Evolutionary conservation across 2,888 invertebrate species (phyloP), one percentile per base, ranked within the genome.

Genomic region (Toxonevra muliebris): DNA sequence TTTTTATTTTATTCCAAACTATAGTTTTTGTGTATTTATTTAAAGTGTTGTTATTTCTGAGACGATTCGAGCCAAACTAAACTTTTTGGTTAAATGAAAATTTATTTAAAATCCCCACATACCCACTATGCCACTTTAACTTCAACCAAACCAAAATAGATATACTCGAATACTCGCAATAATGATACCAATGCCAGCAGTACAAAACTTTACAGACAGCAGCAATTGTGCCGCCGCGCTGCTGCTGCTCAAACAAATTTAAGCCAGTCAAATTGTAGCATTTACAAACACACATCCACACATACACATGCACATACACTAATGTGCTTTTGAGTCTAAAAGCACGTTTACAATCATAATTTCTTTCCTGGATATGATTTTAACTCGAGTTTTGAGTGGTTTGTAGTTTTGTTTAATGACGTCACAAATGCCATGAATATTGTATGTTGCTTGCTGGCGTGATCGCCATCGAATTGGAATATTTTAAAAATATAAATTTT

Each of bases 11-110:
- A 48, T 15, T 48, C 48, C 48, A 15, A 48, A 13, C 15, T 10
- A 11, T 5, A 15, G 13, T 13, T 48, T 45, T 15, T 15, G 48
- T 48, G 48, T 15, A 30, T 30, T 2, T 48, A 15, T n/a, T n/a
- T 7, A 15, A n/a, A 15, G 48, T 11, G 48, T 48, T 48, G 48
- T 48, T 48, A 48, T 48, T 48, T 10, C 15, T 13, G 1, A 48
- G 48, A 48, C 48, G 48, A 48, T 48, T 48, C 48, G 48, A 48
- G 48, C 48, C 48, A 48, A 48, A 48, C 48, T 48, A 48, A 48
- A 48, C 9, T 48, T 48, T 48, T 48, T 15, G 48, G 48, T 48
- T 48, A 48, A 8, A 13, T 10, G 48, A 48, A 48, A 48, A 48
- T 48, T 48, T 48, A 48, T 48, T 48, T 48, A 48, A 48, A 48